Evolutionary conservation across 1,140 invertebrate genomes (phyloP), one percentile per base, ranked within the genome.

Genomic region (Charaxes varanes): DNA sequence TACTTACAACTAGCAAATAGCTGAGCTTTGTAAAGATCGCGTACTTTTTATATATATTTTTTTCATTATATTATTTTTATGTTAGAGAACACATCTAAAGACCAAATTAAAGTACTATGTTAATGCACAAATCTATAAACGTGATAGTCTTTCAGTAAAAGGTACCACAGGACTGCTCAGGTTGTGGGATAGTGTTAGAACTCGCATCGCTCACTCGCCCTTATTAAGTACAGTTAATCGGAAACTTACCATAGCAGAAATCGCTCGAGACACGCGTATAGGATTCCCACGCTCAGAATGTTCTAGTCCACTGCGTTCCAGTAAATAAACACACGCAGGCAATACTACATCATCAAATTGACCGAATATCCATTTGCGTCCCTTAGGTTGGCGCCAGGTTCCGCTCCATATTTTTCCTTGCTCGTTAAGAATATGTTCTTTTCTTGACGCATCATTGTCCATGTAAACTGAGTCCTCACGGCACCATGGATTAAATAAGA

Each of bases 401-500:
- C 92, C 92, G 48, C 88, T 88, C 89, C 91, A 94, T 33, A 94
- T 88, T 64, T 92, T 90, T n/a, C 92, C 92, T 35, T 84, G 87
- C 42, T 94, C 92, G 53, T 92, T 92, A 14, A 91, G 63, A 2
- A 94, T 86, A 65, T 92, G 93, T 69, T 94, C 92, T 21, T 90
- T 81, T 15, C 88, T 71, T 17, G 87, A 85, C 3, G 85, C 78
- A 24, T 88, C 87, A 42, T 90, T 87, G 18, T 88, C 85, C 87
- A 93, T 86, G 71, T 88, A 92, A 6, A 92, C 91, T 2, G 79
- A 48, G 63, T 92, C 90, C 35, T 88, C 89, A 63, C 79, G 72
- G 71, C 88, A 90, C 93, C 93, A 96, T 1, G 93, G 92, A 81
- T 97, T 97, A 72, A 95, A 94, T 2, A 94, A 61, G 14, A 93